These are phyloP conservation scores for Aethina tumida DNA, from an alignment of 1,140 invertebrate genomes.

Conservation along the genomic window DNA sequence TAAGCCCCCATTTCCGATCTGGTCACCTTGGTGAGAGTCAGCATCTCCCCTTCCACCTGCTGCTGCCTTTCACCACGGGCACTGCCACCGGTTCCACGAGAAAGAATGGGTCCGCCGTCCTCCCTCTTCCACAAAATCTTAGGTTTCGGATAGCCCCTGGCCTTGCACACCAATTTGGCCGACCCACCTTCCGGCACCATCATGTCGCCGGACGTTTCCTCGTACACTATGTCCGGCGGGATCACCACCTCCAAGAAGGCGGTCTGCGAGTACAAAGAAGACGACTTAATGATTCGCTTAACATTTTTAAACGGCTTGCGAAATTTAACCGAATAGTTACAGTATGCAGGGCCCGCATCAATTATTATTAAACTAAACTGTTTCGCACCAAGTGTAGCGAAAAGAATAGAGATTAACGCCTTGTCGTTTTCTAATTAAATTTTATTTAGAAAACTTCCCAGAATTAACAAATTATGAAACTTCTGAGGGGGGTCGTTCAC, in stretches of 20 bases:
- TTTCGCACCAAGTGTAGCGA: too few relatives aligned
- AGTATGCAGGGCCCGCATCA: too few relatives aligned
- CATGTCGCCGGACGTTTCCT: slow-evolving; percentile 80
- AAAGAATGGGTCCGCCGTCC: slow-evolving; percentile 72
- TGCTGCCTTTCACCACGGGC: slow-evolving; percentile 63
- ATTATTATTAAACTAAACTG: too few relatives aligned
- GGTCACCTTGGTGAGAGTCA: slow-evolving; percentile 69
- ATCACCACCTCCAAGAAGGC: slow-evolving; percentile 81
- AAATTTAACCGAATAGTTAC: too few relatives aligned
- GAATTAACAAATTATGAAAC: too few relatives aligned
- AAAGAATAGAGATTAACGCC: too few relatives aligned
- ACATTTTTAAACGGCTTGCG: too few relatives aligned
- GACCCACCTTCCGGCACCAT: slow-evolving; percentile 86
- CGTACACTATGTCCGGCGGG: slow-evolving; percentile 80
- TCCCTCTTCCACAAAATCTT: slow-evolving; percentile 79
- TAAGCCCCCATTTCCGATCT: slow-evolving; percentile 74
- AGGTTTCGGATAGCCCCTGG: slow-evolving; percentile 73
- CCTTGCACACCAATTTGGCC: slow-evolving; percentile 76
- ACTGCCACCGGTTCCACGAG: slow-evolving; percentile 53
- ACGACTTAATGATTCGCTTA: too few relatives aligned
- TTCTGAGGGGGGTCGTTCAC: too few relatives aligned
- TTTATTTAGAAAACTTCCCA: too few relatives aligned
- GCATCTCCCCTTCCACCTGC: slow-evolving; percentile 62
- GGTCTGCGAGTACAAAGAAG: too few relatives aligned
- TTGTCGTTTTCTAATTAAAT: too few relatives aligned